These are phyloP conservation scores for Helicolenus hilgendorfi DNA, from an alignment of 2,797 vertebrate genomes.

Conservation along the genomic window DNA sequence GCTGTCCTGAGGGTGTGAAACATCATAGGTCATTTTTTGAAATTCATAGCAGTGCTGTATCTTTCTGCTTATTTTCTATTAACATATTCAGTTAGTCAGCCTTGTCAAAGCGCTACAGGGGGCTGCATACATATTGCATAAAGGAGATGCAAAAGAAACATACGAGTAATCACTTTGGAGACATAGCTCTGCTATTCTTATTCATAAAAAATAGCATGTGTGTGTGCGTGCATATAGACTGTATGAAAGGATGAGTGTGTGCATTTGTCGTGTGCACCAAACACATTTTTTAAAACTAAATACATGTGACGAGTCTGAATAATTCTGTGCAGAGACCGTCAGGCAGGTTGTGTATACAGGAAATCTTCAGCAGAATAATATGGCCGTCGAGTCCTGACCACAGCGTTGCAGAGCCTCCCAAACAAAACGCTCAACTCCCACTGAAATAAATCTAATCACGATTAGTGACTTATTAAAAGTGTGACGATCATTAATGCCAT, in stretches of 20 bases:
- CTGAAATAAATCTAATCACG: conserved; percentile 81
- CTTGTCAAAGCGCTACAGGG: conserved; percentile 63
- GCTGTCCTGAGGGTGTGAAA: conserved; percentile 44
- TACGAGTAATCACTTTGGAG: not conserved
- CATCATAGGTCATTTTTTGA: conserved; percentile 69
- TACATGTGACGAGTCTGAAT: not conserved
- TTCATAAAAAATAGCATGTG: conserved; percentile 13
- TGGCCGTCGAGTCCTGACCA: conserved; percentile 18
- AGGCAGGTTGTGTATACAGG: not conserved
- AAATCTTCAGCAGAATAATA: conserved; percentile 36
- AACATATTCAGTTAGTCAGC: conserved; percentile 74
- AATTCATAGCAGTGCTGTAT: conserved; percentile 64
- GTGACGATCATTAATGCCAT: conserved; percentile 84
- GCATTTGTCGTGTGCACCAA: not conserved
- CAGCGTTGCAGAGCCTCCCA: conserved; percentile 16
- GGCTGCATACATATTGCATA: conserved; percentile 55
- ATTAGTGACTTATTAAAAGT: conserved; percentile 84
- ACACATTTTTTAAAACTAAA: conserved; percentile 1
- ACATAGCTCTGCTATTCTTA: conserved; percentile 18
- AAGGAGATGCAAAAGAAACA: conserved; percentile 45
- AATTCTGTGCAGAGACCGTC: not conserved
- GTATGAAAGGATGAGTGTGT: not conserved
- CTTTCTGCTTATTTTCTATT: conserved; percentile 69
- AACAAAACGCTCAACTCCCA: conserved; percentile 37
- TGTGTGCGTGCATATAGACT: not conserved